Percentiles rank a stretch among this genome's conserved stretches.
Evolutionary conservation across 2,113 vertebrate genomes (phyloP).

Genomic region (Bos javanicus): DNA sequence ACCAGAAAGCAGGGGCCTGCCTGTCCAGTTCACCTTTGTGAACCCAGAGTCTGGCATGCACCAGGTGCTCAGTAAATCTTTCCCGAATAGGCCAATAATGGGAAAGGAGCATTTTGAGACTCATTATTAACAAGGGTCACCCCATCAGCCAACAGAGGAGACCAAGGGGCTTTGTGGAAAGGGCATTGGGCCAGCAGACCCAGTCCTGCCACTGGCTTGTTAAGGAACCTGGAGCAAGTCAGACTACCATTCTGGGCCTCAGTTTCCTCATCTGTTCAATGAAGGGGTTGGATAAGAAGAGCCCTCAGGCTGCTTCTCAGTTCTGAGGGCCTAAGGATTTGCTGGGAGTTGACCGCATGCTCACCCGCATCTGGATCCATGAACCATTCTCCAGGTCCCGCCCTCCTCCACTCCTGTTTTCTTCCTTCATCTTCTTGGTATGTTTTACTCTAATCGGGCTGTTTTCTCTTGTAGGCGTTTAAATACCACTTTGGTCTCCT

Average conservation of each 20-base stretch:
- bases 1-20: neutral
- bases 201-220: neutral
- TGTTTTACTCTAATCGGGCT: neutral
- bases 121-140: neutral
- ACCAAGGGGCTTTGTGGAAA: neutral
- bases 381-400: neutral
- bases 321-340: neutral
- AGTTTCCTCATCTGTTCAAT: neutral
- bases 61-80: slow-evolving; percentile 9
- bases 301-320: neutral
- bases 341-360: neutral
- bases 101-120: neutral
- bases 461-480: neutral
- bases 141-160: neutral
- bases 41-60: neutral
- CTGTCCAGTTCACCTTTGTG: neutral
- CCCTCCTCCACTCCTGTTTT: neutral
- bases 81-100: neutral
- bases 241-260: neutral
- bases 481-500: neutral
- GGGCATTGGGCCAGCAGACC: neutral
- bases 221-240: neutral
- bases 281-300: neutral
- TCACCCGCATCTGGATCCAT: neutral
- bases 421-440: neutral